phyloP scores from a whole-genome alignment of 1,140 invertebrate species.

The Zeugodacus cucurbitae region DNA sequence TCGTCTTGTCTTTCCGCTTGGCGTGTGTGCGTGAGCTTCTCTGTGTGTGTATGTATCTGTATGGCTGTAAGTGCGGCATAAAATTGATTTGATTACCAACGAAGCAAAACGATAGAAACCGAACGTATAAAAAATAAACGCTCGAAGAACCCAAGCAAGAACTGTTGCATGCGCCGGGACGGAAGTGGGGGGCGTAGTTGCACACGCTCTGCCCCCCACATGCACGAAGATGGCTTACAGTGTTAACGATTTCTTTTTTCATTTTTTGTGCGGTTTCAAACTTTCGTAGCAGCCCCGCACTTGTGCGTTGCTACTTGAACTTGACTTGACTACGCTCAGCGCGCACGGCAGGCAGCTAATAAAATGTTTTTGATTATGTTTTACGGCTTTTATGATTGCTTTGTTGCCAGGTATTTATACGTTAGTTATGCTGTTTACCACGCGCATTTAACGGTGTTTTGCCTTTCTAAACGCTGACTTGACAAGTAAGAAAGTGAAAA shows the following conservation, averaged over 20 bases:
- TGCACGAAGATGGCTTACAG: not conserved
- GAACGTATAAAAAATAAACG: not conserved
- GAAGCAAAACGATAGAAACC: not conserved
- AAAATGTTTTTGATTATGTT: not conserved
- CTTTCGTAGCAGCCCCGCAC: too few species aligned
- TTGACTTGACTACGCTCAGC: not conserved
- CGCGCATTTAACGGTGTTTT: not conserved
- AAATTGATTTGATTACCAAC: conserved; percentile 16
- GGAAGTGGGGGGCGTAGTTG: not conserved
- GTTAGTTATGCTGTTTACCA: not conserved
- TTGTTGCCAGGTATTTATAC: not conserved
- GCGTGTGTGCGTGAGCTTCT: not conserved
- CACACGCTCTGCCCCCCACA: not conserved
- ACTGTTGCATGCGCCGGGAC: not conserved
- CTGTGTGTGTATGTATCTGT: not conserved
- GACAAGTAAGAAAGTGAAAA: not conserved
- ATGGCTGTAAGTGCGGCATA: not conserved
- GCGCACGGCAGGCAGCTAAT: not conserved
- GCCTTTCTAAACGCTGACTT: too few species aligned
- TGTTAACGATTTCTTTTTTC: not conserved
- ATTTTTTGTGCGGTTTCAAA: too few species aligned
- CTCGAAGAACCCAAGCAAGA: not conserved
- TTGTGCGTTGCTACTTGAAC: not conserved
- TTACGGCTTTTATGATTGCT: not conserved
- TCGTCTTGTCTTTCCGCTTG: not conserved